Evolutionary conservation across 2,888 invertebrate species (phyloP).

Genomic region (Drosophila nr. perissopoda): DNA sequence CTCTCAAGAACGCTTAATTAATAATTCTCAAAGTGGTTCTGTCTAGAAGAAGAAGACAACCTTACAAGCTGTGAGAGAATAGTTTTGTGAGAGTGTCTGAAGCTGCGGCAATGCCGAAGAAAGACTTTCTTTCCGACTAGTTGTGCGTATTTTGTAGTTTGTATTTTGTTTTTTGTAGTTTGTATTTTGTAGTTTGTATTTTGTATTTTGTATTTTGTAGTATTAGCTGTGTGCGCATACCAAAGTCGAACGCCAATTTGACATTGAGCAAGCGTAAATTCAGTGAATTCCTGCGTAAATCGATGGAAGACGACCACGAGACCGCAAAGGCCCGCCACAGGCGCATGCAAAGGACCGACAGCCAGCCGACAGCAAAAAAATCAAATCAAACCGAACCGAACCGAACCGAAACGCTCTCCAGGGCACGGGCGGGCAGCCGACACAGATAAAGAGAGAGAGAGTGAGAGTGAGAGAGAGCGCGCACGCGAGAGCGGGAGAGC

Average conservation of each 20-base stretch:
- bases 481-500: background rate
- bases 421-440: constrained; percentile 5
- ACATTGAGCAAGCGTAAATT: constrained; percentile 78
- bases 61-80: background rate
- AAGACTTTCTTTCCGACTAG: background rate
- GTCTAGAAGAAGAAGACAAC: background rate
- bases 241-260: constrained; percentile 77
- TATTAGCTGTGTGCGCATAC: constrained; percentile 60
- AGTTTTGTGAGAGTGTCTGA: background rate
- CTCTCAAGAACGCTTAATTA: background rate
- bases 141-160: background rate
- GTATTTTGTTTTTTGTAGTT: background rate
- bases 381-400: constrained; percentile 16
- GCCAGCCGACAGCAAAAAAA: constrained; percentile 3
- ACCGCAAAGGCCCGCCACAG: constrained; percentile 22
- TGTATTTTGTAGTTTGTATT: background rate
- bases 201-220: background rate
- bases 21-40: background rate
- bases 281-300: constrained; percentile 69
- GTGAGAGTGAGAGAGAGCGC: background rate
- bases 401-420: constrained; percentile 4
- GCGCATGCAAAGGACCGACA: constrained; percentile 28
- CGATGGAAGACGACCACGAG: constrained; percentile 53
- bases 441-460: background rate
- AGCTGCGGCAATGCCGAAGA: background rate